Base-by-base conservation (phyloP, 2,113 vertebrate genomes). In the Cochlearius cochlearius region DNA sequence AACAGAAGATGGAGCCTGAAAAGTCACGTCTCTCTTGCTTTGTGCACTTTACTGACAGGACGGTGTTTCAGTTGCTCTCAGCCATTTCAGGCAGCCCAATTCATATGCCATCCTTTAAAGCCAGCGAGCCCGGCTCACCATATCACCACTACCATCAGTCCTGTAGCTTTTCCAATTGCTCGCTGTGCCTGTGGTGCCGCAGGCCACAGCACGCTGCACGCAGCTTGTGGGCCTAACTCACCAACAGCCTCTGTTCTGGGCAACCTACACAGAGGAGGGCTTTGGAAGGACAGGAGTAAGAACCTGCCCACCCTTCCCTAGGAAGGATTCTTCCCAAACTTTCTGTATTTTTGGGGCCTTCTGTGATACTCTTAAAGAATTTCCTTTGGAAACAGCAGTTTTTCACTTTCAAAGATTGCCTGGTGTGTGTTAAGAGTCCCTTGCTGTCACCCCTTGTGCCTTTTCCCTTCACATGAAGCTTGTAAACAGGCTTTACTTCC, bases 61-160 rank as follows among this genome's bases (percentile, higher is more conserved):
- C 2, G 4, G 13, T 0, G 0, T 34, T 67, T 41, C 75, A 55
- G 59, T 53, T 60, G n/a, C 30, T 64, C 26, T 77, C 12, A 26
- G 16, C 20, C 18, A 0, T 39, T 38, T 66, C 26, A 26, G 49
- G 41, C n/a, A 55, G 16, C 16, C 16, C 58, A 30, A 11, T 49
- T 50, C 23, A 11, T 7, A 5, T 7, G n/a, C 39, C n/a, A 67
- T 20, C 41, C 55, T 80, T 30, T 29, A 34, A 36, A 67, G 25
- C 18, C 63, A n/a, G 36, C 9, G 38, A 38, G 36, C 22, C 19
- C 2, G 1, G 32, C 50, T 63, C 27, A 20, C 22, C 0, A 0
- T 23, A 8, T 34, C 17, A 21, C 36, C 36, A 1, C n/a, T 25
- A 11, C 56, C 38, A 4, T 29, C 45, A 8, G 60, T 38, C 59